phyloP scores from a whole-genome alignment of 2,888 invertebrate genomes.

The Sisyra nigra region DNA sequence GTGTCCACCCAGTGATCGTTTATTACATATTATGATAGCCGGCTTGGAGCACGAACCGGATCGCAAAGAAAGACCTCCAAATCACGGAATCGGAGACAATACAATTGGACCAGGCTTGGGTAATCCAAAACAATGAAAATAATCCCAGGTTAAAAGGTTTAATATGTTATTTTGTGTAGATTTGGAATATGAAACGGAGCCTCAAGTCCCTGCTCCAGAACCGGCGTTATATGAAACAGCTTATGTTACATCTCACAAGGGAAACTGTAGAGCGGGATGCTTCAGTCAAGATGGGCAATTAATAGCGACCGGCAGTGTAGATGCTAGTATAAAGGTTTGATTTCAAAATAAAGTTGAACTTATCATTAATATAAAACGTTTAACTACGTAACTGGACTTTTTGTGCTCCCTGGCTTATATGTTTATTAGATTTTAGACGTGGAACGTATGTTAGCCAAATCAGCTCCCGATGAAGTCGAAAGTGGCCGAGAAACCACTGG shows the following conservation, averaged over 20 bases:
- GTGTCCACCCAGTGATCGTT: slow-evolving; percentile 89
- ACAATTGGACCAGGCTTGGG: slow-evolving; percentile 48
- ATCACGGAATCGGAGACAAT: slow-evolving; percentile 41
- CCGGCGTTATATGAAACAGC: slow-evolving; percentile 97
- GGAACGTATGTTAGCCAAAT: slow-evolving; percentile 97
- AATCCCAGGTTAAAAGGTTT: background rate
- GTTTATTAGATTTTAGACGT: slow-evolving; percentile 73
- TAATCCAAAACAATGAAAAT: slow-evolving; percentile 12
- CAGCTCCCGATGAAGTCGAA: slow-evolving; percentile 79
- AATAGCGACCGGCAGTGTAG: slow-evolving; percentile 95
- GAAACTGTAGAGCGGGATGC: slow-evolving; percentile 86
- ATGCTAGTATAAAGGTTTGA: slow-evolving; percentile 86
- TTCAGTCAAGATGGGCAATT: slow-evolving; percentile 91
- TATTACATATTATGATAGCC: slow-evolving; percentile 70
- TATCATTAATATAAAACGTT: too few relatives aligned
- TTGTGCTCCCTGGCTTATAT: background rate
- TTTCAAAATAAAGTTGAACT: slow-evolving; percentile 1
- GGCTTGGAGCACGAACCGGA: slow-evolving; percentile 77
- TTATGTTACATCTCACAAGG: slow-evolving; percentile 97
- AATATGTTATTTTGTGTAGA: slow-evolving; percentile 33
- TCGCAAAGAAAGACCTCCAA: slow-evolving; percentile 41
- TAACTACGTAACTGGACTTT: background rate
- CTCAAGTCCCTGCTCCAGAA: slow-evolving; percentile 83
- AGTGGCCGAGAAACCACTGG: slow-evolving; percentile 77
- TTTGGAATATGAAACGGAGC: slow-evolving; percentile 93